phyloP scores from a whole-genome alignment of 2,888 invertebrate genomes.

The Lasioglossum lativentre region DNA sequence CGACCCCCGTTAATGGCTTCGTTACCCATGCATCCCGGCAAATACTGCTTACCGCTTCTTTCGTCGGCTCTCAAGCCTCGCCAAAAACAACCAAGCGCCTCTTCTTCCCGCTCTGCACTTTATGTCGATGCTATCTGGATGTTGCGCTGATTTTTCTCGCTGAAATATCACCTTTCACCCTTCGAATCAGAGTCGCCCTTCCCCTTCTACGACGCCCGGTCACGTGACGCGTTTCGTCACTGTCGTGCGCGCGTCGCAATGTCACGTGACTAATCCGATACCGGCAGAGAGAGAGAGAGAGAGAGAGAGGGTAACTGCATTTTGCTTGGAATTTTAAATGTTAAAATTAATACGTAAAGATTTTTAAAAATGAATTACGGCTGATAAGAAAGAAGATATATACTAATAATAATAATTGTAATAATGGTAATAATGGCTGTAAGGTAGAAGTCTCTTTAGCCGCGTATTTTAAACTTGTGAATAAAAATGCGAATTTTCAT shows the following conservation, averaged over 20 bases:
- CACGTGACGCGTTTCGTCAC: no score
- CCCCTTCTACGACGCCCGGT: no score
- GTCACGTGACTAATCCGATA: background rate
- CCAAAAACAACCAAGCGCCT: background rate
- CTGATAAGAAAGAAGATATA: no score
- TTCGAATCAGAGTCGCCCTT: background rate
- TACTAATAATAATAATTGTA: background rate
- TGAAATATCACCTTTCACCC: background rate
- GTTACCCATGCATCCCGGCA: conserved; percentile 41
- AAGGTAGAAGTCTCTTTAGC: background rate
- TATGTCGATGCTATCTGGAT: background rate
- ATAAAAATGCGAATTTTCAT: background rate
- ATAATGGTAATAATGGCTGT: background rate
- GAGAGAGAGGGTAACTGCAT: background rate
- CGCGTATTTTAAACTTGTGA: background rate
- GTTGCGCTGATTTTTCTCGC: background rate
- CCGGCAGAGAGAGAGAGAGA: no score
- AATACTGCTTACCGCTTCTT: conserved; percentile 46
- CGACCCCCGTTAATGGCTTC: conserved; percentile 40
- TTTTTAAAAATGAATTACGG: no score
- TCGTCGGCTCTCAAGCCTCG: conserved; percentile 11
- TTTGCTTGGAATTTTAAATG: no score
- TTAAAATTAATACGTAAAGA: no score
- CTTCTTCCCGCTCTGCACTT: background rate
- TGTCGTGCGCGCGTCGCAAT: no score